phyloP scores from a whole-genome alignment of 1,140 invertebrate species.

The Pachypsylla venusta region DNA sequence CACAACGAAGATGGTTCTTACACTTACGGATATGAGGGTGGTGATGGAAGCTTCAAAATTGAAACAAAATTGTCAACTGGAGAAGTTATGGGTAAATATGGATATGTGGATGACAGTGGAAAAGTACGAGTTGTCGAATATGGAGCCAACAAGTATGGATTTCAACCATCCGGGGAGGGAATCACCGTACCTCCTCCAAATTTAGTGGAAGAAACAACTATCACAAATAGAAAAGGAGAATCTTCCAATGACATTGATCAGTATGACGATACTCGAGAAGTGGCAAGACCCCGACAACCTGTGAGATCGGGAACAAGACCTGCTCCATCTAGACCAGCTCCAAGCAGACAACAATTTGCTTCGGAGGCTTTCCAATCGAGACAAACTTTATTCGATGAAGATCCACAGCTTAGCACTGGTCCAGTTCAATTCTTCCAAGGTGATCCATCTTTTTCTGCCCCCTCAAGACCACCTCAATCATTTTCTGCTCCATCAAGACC shows the following conservation, averaged over 20 bases:
- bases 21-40: constrained; percentile 72
- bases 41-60: constrained; percentile 70
- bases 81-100: constrained; percentile 70
- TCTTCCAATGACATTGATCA: background rate
- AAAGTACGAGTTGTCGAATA: constrained; percentile 72
- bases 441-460: constrained; percentile 14
- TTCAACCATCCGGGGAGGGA: constrained; percentile 69
- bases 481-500: constrained; percentile 18
- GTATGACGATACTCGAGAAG: background rate
- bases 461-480: constrained; percentile 24
- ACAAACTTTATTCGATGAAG: background rate
- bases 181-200: constrained; percentile 69
- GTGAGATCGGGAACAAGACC: too few species aligned
- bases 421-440: background rate
- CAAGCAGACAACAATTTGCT: constrained; percentile 29
- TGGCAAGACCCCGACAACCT: background rate
- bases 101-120: constrained; percentile 68
- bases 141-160: constrained; percentile 71
- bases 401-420: background rate
- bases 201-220: constrained; percentile 45
- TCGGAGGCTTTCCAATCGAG: constrained; percentile 24
- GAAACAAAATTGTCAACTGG: constrained; percentile 63
- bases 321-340: background rate
- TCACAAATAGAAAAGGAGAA: constrained; percentile 15
- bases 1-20: constrained; percentile 76